Evolutionary conservation across 2,888 invertebrate species (phyloP), one percentile per base, ranked within the genome.

Genomic region (Beris chalybata): DNA sequence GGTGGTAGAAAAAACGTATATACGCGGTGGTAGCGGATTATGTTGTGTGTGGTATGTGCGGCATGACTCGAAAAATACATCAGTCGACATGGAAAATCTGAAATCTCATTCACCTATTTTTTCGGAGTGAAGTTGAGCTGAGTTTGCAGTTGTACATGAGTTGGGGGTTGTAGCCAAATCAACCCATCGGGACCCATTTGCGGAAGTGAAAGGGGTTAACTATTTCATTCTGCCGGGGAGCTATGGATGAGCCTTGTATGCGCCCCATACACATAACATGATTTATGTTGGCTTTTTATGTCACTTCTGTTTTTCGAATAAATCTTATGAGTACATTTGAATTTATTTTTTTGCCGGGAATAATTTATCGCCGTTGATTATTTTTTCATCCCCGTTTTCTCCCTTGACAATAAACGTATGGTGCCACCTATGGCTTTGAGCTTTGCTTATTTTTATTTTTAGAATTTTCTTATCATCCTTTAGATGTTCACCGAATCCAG

Each of bases 311-410:
- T 64, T 64, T 44, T 64, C 61, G 64, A 48, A 67, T 67, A 67
- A 67, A 67, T 67, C 67, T 67, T 65, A 38, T 50, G 61, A 61
- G 61, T 61, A 65, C 58, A 67, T 67, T 67, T 67, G 67, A 67
- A 67, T 64, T 67, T 67, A 67, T 67, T 67, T 67, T 67, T 67
- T 64, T 64, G 55, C 67, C 64, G 64, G 64, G 67, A 67, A 67
- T 67, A 67, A 67, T 65, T 67, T 67, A 64, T 67, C 59, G 58
- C 54, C 32, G 58, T 64, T 67, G 67, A 67, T 67, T 67, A 67
- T 67, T 54, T 64, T 67, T 67, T 67, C 67, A 67, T 64, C 52
- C 52, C 64, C 38, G 45, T 54, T 65, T 58, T 67, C 13, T 47
- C 59, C 54, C 38, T 56, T 57, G 67, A 67, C 64, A 57, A 67